These are phyloP conservation scores for Pogonomyrmex californicus DNA, from an alignment of 1,140 invertebrate genomes.

Conservation along the genomic window DNA sequence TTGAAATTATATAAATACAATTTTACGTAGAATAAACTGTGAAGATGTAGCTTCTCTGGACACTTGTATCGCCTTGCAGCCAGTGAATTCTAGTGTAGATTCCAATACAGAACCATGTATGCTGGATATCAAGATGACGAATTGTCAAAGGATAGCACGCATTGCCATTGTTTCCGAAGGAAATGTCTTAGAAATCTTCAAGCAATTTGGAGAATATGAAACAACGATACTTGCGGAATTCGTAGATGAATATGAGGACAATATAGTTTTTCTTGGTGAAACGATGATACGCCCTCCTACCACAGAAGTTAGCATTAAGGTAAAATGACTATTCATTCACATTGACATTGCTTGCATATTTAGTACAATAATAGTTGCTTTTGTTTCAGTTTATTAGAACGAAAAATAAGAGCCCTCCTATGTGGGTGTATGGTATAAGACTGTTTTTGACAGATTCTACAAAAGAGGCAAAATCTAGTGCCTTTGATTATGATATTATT, in stretches of 20 bases:
- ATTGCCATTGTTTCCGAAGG: constrained; percentile 84
- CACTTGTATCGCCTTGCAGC: constrained; percentile 80
- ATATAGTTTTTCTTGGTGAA: constrained; percentile 82
- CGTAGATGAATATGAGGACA: constrained; percentile 84
- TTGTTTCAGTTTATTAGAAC: constrained; percentile 84
- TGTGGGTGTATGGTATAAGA: constrained; percentile 86
- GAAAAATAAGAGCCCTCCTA: constrained; percentile 80
- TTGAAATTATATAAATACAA: constrained; percentile 16
- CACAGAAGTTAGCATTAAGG: constrained; percentile 85
- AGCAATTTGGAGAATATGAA: constrained; percentile 85
- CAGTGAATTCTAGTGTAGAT: constrained; percentile 35
- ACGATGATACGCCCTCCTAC: constrained; percentile 79
- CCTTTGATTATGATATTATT: constrained; percentile 80
- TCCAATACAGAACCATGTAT: constrained; percentile 77
- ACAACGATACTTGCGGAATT: constrained; percentile 83
- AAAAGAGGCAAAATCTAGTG: constrained; percentile 63
- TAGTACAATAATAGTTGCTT: constrained; percentile 43
- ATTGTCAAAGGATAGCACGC: constrained; percentile 80
- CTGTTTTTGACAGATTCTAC: constrained; percentile 78
- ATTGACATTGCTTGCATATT: background rate
- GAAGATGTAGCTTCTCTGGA: constrained; percentile 81
- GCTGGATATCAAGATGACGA: constrained; percentile 81
- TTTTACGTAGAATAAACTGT: constrained; percentile 76
- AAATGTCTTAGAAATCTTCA: constrained; percentile 85
- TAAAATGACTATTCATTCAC: constrained; percentile 66